A percentile compares a stretch with the other conserved stretches of the same genome.
Conservation (phyloP, 2,888 invertebrate genomes). For the Spilarctia lutea region DNA sequence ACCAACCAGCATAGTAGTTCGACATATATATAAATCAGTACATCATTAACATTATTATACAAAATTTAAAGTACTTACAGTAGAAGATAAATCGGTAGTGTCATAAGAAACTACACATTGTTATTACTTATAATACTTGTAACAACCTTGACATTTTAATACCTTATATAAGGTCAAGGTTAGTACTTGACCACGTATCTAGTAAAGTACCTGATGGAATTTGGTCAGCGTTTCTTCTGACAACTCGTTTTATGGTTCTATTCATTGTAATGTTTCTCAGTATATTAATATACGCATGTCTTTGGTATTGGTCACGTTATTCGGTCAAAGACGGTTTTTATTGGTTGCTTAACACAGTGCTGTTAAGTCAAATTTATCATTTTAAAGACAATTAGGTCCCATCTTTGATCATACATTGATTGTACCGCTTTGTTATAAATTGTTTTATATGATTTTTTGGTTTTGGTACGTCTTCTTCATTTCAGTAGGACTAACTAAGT, state of each 20-base stretch:
- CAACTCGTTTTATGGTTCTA: constrained; percentile 1
- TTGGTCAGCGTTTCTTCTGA: constrained; percentile 33
- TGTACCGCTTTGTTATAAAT: neutral
- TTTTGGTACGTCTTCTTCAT: neutral
- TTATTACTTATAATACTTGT: constrained; percentile 4
- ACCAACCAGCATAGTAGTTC: neutral
- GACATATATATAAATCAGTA: neutral
- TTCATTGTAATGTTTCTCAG: neutral
- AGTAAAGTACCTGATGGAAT: constrained; percentile 53
- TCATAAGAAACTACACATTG: constrained; percentile 35
- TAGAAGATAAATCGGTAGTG: constrained; percentile 34
- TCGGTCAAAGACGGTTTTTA: constrained; percentile 39
- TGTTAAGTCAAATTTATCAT: constrained; percentile 2
- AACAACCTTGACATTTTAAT: too few species aligned
- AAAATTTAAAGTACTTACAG: neutral
- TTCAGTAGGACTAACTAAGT: too few species aligned
- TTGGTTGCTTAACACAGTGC: constrained; percentile 24
- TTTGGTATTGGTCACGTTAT: constrained; percentile 44
- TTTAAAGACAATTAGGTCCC: constrained; percentile 2
- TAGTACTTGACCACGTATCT: constrained; percentile 49
- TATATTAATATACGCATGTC: constrained; percentile 20
- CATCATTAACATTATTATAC: neutral
- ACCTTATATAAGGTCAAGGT: constrained; percentile 58
- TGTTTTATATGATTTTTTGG: neutral
- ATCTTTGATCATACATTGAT: neutral